Percentiles rank a stretch among this genome's conserved stretches.
Conservation (phyloP, 2,797 vertebrate species). For the Epinephelus coioides region DNA sequence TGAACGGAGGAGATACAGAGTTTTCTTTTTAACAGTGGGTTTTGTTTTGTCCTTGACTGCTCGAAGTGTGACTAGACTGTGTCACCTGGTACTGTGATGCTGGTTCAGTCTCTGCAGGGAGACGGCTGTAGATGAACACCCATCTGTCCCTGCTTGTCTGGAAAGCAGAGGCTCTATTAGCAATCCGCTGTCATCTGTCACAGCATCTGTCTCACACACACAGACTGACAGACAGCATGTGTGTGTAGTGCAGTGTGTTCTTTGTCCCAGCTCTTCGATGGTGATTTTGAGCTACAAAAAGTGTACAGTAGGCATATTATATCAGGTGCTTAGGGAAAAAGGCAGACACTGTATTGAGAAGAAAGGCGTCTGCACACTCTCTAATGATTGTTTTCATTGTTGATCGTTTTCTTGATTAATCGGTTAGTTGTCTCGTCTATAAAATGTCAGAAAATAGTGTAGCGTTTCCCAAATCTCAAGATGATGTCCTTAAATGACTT, state of each 20-base stretch:
- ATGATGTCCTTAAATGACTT: no score
- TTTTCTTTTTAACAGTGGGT: background rate
- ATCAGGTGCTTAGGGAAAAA: background rate
- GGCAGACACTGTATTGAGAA: background rate
- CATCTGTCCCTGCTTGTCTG: constrained; percentile 46
- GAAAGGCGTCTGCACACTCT: background rate
- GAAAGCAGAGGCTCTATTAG: constrained; percentile 45
- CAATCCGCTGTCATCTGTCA: constrained; percentile 55
- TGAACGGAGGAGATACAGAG: background rate
- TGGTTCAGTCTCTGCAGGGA: constrained; percentile 18
- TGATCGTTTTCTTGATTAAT: no score
- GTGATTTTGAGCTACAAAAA: constrained; percentile 1
- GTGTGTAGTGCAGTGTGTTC: background rate
- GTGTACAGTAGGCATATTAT: background rate
- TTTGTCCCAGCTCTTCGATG: background rate
- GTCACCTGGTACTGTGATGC: background rate
- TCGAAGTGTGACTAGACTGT: constrained; percentile 19
- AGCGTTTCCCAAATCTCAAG: no score
- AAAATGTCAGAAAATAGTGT: no score
- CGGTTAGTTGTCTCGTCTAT: no score
- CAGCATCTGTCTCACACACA: constrained; percentile 34
- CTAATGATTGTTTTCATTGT: no score
- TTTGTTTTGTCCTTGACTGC: constrained; percentile 3
- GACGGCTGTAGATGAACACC: constrained; percentile 40
- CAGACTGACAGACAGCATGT: constrained; percentile 17